Evolutionary conservation across 2,797 vertebrate genomes (phyloP), one percentile per base, ranked within the genome.

Genomic region (Sebastes taczanowskii): DNA sequence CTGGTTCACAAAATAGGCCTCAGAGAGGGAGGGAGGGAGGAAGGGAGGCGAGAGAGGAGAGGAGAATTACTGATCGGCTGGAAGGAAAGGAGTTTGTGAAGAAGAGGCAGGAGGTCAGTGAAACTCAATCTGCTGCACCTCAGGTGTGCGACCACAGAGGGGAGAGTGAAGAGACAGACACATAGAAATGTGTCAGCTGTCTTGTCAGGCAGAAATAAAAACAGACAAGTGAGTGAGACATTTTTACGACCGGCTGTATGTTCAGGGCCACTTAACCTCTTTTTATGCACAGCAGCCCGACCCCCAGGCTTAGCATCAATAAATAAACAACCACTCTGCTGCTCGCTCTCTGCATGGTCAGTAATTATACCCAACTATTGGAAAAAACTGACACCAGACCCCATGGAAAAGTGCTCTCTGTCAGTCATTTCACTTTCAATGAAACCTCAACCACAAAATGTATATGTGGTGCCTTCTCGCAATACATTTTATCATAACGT

Each of bases 301-400:
- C 68, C 75, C 46, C 52, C 8, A 56, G 82, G 89, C 82, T 88
- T 69, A 83, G 56, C 91, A 94, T 95, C 78, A 95, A 95, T 95
- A 93, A 95, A 64, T 95, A 82, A 95, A 90, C 80, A 84, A 77
- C 23, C 81, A 81, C 81, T 93, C 88, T 63, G 59, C 77, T 83
- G 58, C 78, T 76, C 56, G 25, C 72, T 38, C 72, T 81, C 70
- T 78, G 78, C 69, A 71, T 83, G 74, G 81, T 71, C 88, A 79
- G 91, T 94, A 94, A 94, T 94, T 94, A 95, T 93, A 92, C 75
- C 76, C 71, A 86, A 75, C 65, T 85, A 83, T 74, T 75, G 86
- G 87, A 74, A 85, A 91, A 86, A 81, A 81, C 74, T 66, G 75
- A 88, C 79, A 86, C 71, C 32, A 69, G 87, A 91, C 76, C 76